These are phyloP conservation scores for Felis chaus DNA, from an alignment of 2,113 vertebrate species.

Conservation along the genomic window DNA sequence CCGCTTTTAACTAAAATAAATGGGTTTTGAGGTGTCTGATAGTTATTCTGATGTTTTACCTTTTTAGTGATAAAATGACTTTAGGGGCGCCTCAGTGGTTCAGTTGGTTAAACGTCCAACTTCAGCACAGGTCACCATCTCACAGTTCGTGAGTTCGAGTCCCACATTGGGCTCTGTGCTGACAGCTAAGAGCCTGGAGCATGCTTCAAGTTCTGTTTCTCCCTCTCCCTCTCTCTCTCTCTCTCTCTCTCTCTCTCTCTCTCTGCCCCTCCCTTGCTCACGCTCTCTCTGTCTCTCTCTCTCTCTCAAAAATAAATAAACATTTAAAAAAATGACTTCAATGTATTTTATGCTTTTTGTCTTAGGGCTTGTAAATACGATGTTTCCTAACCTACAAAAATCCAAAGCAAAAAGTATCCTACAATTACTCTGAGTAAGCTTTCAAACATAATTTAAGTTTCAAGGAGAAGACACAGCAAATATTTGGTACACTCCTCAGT, in stretches of 20 bases:
- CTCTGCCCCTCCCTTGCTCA: too few relatives aligned
- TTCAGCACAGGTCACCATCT: too few relatives aligned
- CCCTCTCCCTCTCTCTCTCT: too few relatives aligned
- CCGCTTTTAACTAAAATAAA: neutral
- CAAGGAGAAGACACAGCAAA: conserved; percentile 32
- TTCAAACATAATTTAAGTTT: conserved; percentile 31
- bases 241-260: too few relatives aligned
- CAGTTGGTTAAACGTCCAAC: too few relatives aligned
- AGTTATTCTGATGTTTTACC: neutral
- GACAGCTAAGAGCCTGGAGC: too few relatives aligned
- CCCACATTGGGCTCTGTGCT: too few relatives aligned
- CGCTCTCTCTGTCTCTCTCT: too few relatives aligned
- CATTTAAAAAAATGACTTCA: neutral
- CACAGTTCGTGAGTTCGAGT: too few relatives aligned
- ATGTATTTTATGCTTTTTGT: neutral
- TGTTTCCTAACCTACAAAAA: neutral
- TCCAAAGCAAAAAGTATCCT: neutral
- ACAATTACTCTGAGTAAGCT: neutral
- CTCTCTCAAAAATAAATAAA: too few relatives aligned
- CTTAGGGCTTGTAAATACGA: neutral
- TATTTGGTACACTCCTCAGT: conserved; percentile 37
- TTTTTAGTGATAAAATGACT: neutral
- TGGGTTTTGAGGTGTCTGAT: neutral
- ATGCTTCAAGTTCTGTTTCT: too few relatives aligned
- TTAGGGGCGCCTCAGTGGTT: too few relatives aligned